Base-by-base conservation (phyloP, 2,888 invertebrate species). In the Hartigia nigra region DNA sequence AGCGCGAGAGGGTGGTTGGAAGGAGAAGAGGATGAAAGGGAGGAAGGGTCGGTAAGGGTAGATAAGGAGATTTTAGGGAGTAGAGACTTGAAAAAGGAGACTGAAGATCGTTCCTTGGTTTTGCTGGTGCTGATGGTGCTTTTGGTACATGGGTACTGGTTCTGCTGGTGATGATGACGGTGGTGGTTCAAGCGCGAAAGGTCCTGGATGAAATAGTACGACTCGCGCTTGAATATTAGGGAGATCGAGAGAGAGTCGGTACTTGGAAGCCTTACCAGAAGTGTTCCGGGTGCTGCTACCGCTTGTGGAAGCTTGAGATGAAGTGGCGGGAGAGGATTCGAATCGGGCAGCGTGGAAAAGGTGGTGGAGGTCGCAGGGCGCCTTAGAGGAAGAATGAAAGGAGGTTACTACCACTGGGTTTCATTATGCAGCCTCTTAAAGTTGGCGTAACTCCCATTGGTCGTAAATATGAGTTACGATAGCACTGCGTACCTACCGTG, bases 401-500 rank as follows among this genome's bases (percentile, higher is more conserved):
- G 79, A 69, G 31, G 72, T 69, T n/a, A 77, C 74, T 77, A 79
- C 86, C 83, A 84, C 86, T 82, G 85, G 83, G 84, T 88, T 89
- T 89, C 89, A 89, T 89, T 89, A 89, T 89, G 87, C 89, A 88
- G 87, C 88, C 88, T 88, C 89, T 89, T 89, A 89, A 85, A 88
- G 85, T 89, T 89, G 88, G 89, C 88, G 86, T 88, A 88, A 89
- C 88, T 88, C 88, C 89, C 88, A 88, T 87, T 85, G 88, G 84
- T 89, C 88, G 87, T 89, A 89, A 88, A 89, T 89, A 88, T 89
- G 88, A 89, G 86, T 89, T 89, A 89, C 86, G 85, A 81, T 88
- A 88, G 88, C 88, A 84, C 82, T 82, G 85, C 85, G 85, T 83
- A 84, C 85, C 83, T 78, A 72, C 69, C 69, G 12, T 79, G 76